Evolutionary conservation across 2,113 vertebrate species (phyloP).

Genomic region (cat (Felis catus)): DNA sequence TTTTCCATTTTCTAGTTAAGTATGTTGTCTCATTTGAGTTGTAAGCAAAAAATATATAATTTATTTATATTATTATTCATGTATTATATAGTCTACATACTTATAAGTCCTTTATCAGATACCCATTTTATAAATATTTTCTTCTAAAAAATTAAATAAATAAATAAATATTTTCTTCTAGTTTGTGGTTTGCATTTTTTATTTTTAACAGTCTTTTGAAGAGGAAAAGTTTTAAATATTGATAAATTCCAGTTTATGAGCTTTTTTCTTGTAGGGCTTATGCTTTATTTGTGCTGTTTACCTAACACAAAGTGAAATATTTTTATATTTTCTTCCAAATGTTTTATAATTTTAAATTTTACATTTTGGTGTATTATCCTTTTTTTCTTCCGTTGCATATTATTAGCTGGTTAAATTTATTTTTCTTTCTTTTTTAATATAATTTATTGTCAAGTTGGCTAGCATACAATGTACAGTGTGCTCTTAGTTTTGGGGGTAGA

Average conservation of each 20-base stretch:
- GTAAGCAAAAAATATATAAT: not conserved
- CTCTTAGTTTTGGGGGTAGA: too few relatives aligned
- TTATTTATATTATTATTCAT: not conserved
- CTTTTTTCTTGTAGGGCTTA: not conserved
- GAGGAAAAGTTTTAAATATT: not conserved
- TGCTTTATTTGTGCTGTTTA: not conserved
- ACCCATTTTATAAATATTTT: not conserved
- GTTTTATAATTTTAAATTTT: not conserved
- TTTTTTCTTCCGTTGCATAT: not conserved
- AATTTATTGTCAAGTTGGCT: too few relatives aligned
- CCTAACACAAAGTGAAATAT: not conserved
- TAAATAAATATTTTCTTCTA: not conserved
- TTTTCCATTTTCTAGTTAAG: not conserved
- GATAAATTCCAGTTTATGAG: not conserved
- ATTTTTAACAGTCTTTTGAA: not conserved
- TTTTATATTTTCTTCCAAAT: not conserved
- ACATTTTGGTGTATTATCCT: not conserved
- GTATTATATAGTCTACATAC: not conserved
- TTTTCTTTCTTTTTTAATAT: too few relatives aligned
- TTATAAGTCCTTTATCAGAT: not conserved
- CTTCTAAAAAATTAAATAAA: not conserved
- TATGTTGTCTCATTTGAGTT: not conserved
- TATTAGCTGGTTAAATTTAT: too few relatives aligned
- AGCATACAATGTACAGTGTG: too few relatives aligned
- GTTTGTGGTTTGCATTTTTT: not conserved